Percentiles rank a stretch among this genome's conserved stretches.
phyloP scores from a whole-genome alignment of 2,888 invertebrate genomes.

The Crossocerus cetratus region DNA sequence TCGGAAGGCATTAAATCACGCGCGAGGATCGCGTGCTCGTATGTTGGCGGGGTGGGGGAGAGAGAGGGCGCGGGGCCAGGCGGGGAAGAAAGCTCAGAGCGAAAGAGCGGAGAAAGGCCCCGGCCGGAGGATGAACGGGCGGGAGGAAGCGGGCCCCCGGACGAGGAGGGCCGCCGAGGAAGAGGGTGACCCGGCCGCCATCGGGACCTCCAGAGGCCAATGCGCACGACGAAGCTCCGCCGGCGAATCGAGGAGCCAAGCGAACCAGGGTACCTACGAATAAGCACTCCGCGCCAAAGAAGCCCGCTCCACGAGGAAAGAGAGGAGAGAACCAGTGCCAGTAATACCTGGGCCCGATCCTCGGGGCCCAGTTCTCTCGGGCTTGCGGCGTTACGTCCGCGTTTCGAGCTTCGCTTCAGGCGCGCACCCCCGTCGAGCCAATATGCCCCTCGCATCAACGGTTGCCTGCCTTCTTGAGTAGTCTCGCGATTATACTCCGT shows the following conservation, averaged over 20 bases:
- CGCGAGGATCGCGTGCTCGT: constrained; percentile 69
- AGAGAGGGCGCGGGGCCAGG: constrained; percentile 30
- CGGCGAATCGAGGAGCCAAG: too few relatives aligned
- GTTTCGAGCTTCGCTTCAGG: constrained; percentile 62
- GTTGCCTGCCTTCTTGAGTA: constrained; percentile 72
- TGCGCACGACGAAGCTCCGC: background rate
- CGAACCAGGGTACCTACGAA: too few relatives aligned
- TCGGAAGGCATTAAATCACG: constrained; percentile 75
- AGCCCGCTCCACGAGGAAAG: constrained; percentile 1
- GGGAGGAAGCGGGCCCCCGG: too few relatives aligned
- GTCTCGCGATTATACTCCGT: constrained; percentile 64
- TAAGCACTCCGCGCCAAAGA: background rate
- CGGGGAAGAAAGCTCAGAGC: constrained; percentile 25
- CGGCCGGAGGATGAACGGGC: constrained; percentile 20
- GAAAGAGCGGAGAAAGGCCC: constrained; percentile 26
- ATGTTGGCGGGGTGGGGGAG: constrained; percentile 34
- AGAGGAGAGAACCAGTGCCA: background rate
- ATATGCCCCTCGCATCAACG: constrained; percentile 73
- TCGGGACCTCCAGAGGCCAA: background rate
- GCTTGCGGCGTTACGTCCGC: constrained; percentile 53
- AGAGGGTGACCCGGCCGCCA: too few relatives aligned
- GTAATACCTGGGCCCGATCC: constrained; percentile 29
- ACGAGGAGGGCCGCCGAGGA: too few relatives aligned
- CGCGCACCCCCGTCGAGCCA: constrained; percentile 73
- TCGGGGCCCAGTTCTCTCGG: constrained; percentile 32